Evolutionary conservation across 2,113 vertebrate genomes (phyloP).

Genomic region (Ardeotis arabs): DNA sequence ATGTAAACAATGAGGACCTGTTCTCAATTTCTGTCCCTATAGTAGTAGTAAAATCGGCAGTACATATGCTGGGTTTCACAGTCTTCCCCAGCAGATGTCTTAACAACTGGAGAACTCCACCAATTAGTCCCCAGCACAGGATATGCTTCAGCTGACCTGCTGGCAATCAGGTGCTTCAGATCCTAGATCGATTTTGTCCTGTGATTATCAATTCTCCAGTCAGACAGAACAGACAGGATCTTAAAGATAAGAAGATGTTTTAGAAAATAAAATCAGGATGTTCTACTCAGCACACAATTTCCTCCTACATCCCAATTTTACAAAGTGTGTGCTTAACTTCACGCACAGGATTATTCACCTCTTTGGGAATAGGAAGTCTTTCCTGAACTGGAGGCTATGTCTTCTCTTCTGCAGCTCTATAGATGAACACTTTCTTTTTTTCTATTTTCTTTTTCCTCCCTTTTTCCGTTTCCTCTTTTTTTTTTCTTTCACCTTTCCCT

Average conservation of each 20-base stretch:
- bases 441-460: neutral
- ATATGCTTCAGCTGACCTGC: neutral
- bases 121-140: neutral
- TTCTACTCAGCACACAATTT: neutral
- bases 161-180: neutral
- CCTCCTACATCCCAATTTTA: neutral
- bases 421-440: neutral
- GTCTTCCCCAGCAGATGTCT: neutral
- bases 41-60: neutral
- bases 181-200: neutral
- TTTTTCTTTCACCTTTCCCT: neutral
- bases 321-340: neutral
- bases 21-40: neutral
- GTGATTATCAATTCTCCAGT: neutral
- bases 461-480: neutral
- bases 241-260: neutral
- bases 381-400: neutral
- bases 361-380: neutral
- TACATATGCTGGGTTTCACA: neutral
- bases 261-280: constrained; percentile 33
- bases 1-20: neutral
- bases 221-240: neutral
- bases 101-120: neutral
- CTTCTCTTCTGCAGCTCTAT: neutral
- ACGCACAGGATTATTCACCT: neutral